Evolutionary conservation across 2,113 vertebrate genomes (phyloP).

Genomic region (Hyaena hyaena): DNA sequence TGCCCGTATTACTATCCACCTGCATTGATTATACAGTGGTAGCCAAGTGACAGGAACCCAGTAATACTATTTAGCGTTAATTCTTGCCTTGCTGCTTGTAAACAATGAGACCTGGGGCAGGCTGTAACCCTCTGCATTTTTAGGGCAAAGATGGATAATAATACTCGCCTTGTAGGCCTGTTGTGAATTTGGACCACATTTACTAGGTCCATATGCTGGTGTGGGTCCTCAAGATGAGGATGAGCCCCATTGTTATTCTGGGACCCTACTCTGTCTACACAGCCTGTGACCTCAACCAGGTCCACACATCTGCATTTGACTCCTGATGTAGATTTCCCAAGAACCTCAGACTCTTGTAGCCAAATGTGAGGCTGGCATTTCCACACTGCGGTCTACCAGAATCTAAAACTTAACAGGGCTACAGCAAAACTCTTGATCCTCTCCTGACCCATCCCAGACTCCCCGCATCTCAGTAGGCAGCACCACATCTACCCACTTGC

Average conservation of each 20-base stretch:
- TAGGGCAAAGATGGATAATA: neutral
- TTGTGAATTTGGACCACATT: neutral
- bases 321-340: neutral
- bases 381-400: neutral
- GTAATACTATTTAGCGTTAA: neutral
- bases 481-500: neutral
- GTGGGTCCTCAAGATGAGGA: neutral
- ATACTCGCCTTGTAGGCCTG: neutral
- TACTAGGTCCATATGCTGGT: neutral
- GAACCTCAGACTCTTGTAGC: neutral
- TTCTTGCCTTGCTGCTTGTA: neutral
- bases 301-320: neutral
- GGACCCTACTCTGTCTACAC: neutral
- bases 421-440: neutral
- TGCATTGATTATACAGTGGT: fast-evolving
- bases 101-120: neutral
- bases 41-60: neutral
- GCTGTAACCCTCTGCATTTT: neutral
- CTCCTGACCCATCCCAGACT: neutral
- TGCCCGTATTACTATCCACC: neutral
- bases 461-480: neutral
- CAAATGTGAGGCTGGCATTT: neutral
- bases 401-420: neutral
- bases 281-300: neutral
- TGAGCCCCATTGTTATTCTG: neutral